Percentiles rank a stretch among this genome's conserved stretches.
Evolutionary conservation across 1,140 invertebrate species (phyloP).

Genomic region (Acyrthosiphon pisum): DNA sequence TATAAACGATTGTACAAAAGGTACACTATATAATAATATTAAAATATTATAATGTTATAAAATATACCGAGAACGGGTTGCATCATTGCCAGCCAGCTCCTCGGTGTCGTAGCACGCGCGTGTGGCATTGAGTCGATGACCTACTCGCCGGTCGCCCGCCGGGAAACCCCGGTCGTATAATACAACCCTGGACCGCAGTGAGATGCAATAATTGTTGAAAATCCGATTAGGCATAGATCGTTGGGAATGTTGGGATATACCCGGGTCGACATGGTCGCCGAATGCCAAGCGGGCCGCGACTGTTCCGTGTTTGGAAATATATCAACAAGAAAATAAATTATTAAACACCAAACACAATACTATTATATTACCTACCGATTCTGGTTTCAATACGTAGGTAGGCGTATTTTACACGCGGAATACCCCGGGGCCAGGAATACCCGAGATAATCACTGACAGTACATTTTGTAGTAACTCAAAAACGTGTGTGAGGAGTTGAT

Average conservation of each 20-base stretch:
- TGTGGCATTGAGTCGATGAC: constrained; percentile 53
- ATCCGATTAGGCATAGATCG: constrained; percentile 28
- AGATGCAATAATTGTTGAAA: constrained; percentile 14
- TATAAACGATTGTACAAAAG: neutral
- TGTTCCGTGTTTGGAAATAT: constrained; percentile 7
- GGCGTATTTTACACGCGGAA: neutral
- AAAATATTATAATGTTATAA: neutral
- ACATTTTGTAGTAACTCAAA: neutral
- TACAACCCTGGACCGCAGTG: constrained; percentile 14
- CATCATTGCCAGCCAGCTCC: neutral
- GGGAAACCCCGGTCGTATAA: neutral
- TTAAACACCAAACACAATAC: neutral
- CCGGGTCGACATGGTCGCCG: neutral
- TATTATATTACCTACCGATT: neutral
- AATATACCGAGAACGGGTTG: neutral
- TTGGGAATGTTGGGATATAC: neutral
- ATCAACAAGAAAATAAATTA: neutral
- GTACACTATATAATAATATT: neutral
- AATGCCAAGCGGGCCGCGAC: neutral
- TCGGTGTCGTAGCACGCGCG: neutral
- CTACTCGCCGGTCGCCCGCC: neutral
- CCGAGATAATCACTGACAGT: no score
- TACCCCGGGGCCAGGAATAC: neutral
- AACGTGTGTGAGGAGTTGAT: neutral
- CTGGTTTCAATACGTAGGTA: neutral